These are phyloP conservation scores for Hydrophis major DNA, from an alignment of 2,797 vertebrate genomes.

Conservation along the genomic window DNA sequence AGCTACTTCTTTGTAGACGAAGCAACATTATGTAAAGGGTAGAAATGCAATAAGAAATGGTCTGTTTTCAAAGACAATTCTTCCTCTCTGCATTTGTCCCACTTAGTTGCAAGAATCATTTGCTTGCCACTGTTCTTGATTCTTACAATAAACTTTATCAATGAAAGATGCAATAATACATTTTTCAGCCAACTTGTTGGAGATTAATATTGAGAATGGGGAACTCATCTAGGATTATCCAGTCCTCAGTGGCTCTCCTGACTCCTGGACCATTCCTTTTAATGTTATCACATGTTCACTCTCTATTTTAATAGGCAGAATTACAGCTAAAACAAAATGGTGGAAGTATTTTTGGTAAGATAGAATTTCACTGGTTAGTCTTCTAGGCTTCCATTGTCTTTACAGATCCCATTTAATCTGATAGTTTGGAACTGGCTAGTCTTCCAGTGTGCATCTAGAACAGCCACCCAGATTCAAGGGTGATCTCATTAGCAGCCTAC, in stretches of 20 bases:
- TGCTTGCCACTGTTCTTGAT: background rate
- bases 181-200: background rate
- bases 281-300: background rate
- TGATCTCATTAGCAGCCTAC: background rate
- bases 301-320: background rate
- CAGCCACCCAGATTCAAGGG: background rate
- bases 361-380: background rate
- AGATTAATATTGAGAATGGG: background rate
- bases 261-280: background rate
- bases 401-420: background rate
- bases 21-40: background rate
- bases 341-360: background rate
- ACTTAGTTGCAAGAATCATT: background rate
- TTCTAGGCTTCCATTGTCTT: background rate
- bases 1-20: background rate
- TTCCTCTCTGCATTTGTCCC: background rate
- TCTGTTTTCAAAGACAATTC: background rate
- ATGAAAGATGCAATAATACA: background rate
- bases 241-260: background rate
- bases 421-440: background rate
- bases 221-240: background rate
- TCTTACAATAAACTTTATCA: background rate
- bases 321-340: background rate
- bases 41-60: background rate
- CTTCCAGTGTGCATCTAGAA: background rate